Conservation (phyloP, 2,888 invertebrate species). For the Busseola fusca region DNA sequence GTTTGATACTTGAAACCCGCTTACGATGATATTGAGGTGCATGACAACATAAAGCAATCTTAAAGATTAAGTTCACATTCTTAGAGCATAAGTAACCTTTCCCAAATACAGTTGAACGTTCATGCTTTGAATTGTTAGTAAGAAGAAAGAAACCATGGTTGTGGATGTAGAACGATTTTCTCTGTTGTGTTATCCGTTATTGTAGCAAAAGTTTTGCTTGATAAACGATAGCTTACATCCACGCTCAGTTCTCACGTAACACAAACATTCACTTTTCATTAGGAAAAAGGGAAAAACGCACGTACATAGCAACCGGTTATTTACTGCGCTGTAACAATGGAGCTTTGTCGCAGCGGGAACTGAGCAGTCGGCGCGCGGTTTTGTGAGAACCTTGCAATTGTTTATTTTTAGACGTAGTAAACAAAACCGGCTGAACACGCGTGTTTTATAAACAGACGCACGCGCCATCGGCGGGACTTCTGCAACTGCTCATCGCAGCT, state of each 20-base stretch:
- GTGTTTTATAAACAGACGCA: slow-evolving; percentile 29
- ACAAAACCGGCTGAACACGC: slow-evolving; percentile 23
- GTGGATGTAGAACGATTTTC: background rate
- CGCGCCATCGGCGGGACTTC: slow-evolving; percentile 8
- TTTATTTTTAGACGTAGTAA: slow-evolving; percentile 44
- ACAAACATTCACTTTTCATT: slow-evolving; percentile 35
- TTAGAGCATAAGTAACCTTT: too few relatives aligned
- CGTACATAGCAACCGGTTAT: background rate
- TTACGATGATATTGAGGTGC: background rate
- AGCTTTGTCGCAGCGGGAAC: slow-evolving; percentile 24
- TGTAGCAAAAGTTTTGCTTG: slow-evolving; percentile 3
- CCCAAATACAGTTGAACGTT: background rate
- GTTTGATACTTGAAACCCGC: too few relatives aligned
- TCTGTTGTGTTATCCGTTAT: slow-evolving; percentile 1
- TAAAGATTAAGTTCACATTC: background rate
- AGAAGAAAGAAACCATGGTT: background rate
- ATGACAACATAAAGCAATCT: background rate
- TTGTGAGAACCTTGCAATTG: slow-evolving; percentile 34
- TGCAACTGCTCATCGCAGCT: slow-evolving; percentile 3
- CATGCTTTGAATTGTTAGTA: background rate
- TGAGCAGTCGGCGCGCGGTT: slow-evolving; percentile 7
- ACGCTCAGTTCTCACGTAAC: slow-evolving; percentile 29
- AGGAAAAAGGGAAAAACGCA: slow-evolving; percentile 27
- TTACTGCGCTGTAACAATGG: slow-evolving; percentile 26
- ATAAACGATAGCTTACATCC: slow-evolving; percentile 3